A percentile compares a stretch with the other conserved stretches of the same genome.
Conservation (phyloP, 2,113 vertebrate genomes). For the Marmota monax region DNA sequence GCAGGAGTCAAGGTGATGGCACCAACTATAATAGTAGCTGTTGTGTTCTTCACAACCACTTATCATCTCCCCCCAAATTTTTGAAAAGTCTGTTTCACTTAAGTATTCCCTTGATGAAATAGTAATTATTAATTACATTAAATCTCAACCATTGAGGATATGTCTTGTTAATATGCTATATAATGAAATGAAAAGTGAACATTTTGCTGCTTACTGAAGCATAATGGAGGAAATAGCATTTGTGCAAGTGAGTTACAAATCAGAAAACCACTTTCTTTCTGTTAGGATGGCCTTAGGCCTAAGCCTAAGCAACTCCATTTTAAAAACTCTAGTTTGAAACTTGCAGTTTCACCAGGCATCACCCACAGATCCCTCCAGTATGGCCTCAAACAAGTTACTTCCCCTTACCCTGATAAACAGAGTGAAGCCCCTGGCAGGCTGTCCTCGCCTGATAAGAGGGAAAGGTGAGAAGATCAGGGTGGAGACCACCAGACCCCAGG, state of each 20-base stretch:
- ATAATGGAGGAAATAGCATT: neutral
- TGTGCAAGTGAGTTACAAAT: neutral
- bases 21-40: accelerated
- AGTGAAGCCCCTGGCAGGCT: no score
- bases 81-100: neutral
- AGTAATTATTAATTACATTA: neutral
- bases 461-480: no score
- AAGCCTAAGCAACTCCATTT: no score
- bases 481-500: no score
- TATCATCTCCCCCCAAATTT: neutral
- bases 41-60: neutral
- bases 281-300: no score
- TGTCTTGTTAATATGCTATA: neutral
- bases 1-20: neutral
- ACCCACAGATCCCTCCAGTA: no score
- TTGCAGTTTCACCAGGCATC: no score
- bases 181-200: neutral
- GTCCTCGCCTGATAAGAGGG: no score
- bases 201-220: neutral
- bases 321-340: no score
- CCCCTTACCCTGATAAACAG: no score
- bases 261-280: neutral
- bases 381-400: no score
- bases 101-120: neutral
- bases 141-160: neutral